Percentiles rank a stretch among this genome's conserved stretches.
These are phyloP conservation scores for Melitaea athalia DNA, from an alignment of 2,888 invertebrate species.

Conservation along the genomic window DNA sequence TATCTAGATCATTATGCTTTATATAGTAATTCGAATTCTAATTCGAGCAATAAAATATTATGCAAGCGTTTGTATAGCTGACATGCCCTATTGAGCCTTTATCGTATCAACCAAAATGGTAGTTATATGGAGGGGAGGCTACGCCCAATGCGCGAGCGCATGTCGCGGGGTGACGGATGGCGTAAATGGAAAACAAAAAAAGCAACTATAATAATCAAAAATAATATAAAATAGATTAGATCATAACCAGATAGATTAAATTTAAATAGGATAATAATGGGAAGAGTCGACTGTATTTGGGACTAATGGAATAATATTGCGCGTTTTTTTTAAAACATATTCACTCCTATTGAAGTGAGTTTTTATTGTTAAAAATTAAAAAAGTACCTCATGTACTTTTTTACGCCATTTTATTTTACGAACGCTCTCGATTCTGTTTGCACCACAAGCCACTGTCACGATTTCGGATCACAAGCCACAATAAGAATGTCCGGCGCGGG, in stretches of 20 bases:
- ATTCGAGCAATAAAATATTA: slow-evolving; percentile 45
- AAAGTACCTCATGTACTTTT: neutral
- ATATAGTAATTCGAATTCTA: slow-evolving; percentile 40
- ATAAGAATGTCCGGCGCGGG: slow-evolving; percentile 59
- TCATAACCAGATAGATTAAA: too few species aligned
- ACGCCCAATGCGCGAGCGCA: slow-evolving; percentile 57
- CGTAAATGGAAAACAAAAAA: slow-evolving; percentile 33
- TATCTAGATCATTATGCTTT: slow-evolving; percentile 29
- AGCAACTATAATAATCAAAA: neutral
- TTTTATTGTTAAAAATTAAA: too few species aligned
- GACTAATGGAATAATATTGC: too few species aligned
- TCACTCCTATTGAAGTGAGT: too few species aligned
- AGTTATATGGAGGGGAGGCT: slow-evolving; percentile 51
- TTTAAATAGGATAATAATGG: too few species aligned
- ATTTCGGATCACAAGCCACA: slow-evolving; percentile 72
- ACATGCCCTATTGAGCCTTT: slow-evolving; percentile 62
- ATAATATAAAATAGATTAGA: too few species aligned
- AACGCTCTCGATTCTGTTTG: slow-evolving; percentile 44
- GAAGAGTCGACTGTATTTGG: too few species aligned
- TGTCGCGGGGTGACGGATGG: slow-evolving; percentile 42
- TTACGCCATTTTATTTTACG: too few species aligned
- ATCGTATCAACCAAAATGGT: slow-evolving; percentile 52
- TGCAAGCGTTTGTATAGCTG: slow-evolving; percentile 56
- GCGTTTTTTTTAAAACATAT: too few species aligned
- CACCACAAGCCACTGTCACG: slow-evolving; percentile 59